Evolutionary conservation across 37 sponge, comb jelly and placozoan species (phyloP), one percentile per base, ranked within the genome.

Genomic region (Eunapius fragilis): DNA sequence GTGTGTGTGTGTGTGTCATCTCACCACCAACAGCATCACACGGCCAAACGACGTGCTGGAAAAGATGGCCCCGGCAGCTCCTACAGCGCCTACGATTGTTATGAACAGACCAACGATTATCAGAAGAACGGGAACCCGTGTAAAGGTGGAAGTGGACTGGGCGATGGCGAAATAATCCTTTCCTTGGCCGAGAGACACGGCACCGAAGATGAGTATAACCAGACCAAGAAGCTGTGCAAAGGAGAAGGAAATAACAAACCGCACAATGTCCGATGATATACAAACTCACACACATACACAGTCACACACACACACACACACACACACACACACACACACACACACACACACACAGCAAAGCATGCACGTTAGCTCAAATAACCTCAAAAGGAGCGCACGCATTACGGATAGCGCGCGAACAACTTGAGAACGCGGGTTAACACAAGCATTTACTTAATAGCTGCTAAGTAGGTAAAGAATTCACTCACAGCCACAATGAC

Each of bases 51-150:
- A 24, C 2, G 77, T 91, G 45, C 71, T 80, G 76, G 85, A 87
- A 87, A 87, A 83, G 69, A 91, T 49, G 26, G 80, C 92, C 31
- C 92, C 92, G 0, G 75, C 71, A 11, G 67, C 26, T 13, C 92
- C 92, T 25, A 79, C 76, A 5, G 69, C 69, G 30, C 92, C 92
- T 31, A 91, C 27, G 17, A 84, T 2, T 24, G 79, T 13, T 22
- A 87, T 71, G 80, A 91, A 87, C 31, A 87, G 10, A 0, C 92
- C 92, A 11, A 91, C 50, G 0, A 91, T 49, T 14, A 91, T 91
- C 48, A 87, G 76, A 31, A 91, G 72, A 26, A 91, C 71, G 0
- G 88, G 38, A 37, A 87, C 72, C 34, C 67, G 76, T 38, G 79
- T 73, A 48, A 70, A 75, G 19, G 26, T 13, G 24, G 73, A 0